Evolutionary conservation across 2,888 invertebrate species (phyloP).

Genomic region (Hetaerina titia): DNA sequence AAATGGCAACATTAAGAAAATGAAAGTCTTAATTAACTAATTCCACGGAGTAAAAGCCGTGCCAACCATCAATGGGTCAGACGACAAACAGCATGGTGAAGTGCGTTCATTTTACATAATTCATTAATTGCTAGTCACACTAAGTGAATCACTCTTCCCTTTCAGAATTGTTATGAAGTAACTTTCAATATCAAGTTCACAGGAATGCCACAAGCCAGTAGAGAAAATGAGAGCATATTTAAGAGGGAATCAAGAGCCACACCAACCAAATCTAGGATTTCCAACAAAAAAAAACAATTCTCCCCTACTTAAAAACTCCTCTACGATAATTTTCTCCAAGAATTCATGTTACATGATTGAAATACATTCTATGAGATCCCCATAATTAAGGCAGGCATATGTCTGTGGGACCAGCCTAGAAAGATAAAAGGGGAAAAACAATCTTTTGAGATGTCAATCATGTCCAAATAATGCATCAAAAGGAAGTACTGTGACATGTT

Average conservation of each 20-base stretch:
- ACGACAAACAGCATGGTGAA: slow-evolving; percentile 17
- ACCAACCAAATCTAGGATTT: not conserved
- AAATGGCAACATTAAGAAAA: not conserved
- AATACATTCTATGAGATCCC: not conserved
- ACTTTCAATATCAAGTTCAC: slow-evolving; percentile 59
- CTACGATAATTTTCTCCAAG: not conserved
- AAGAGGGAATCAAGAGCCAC: not conserved
- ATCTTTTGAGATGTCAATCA: not conserved
- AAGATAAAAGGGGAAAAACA: not conserved
- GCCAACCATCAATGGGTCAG: not conserved
- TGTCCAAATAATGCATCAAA: not conserved
- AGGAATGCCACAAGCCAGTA: slow-evolving; percentile 47
- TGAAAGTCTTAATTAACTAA: slow-evolving; percentile 33
- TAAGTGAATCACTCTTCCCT: slow-evolving; percentile 28
- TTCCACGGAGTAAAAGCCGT: slow-evolving; percentile 10
- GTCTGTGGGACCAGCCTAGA: not conserved
- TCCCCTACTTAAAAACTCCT: not conserved
- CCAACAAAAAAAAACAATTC: not conserved
- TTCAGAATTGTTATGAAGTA: slow-evolving; percentile 53
- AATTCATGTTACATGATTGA: not conserved
- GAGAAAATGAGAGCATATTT: slow-evolving; percentile 5
- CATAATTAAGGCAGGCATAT: not conserved
- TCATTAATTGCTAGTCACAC: slow-evolving; percentile 12
- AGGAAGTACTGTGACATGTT: not conserved
- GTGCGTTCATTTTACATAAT: slow-evolving; percentile 23